Evolutionary conservation across 92 coral and sea anemone genomes (phyloP).

Genomic region (Palythoa grandis): DNA sequence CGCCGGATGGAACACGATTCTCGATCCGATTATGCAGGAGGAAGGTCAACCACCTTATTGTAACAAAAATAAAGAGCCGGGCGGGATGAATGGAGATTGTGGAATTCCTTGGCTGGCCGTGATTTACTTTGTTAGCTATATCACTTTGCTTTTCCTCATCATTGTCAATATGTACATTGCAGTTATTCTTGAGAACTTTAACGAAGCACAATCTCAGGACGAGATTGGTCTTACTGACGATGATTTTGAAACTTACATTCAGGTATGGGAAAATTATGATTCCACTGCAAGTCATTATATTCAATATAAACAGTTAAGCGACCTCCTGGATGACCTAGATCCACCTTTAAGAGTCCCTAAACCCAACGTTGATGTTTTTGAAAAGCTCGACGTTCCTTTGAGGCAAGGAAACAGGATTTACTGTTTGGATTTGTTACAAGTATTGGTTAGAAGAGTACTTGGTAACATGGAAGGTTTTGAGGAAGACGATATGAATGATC

Average conservation of each 20-base stretch:
- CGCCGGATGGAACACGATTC: conserved; percentile 99
- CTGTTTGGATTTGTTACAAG: conserved; percentile 92
- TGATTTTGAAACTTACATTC: conserved; percentile 92
- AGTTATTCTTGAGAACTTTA: conserved; percentile 97
- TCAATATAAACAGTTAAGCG: conserved; percentile 75
- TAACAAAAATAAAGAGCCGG: conserved; percentile 46
- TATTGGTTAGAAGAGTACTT: conserved; percentile 77
- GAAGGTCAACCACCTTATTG: conserved; percentile 73
- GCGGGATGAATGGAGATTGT: conserved; percentile 76
- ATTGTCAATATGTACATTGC: conserved; percentile 99
- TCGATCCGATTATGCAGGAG: conserved; percentile 89
- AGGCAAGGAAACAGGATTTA: conserved; percentile 78
- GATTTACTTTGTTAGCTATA: conserved; percentile 92
- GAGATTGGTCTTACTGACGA: conserved; percentile 97
- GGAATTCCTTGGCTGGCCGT: conserved; percentile 93
- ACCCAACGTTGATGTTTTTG: conserved; percentile 85
- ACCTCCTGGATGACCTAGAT: conserved; percentile 91
- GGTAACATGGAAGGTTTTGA: conserved; percentile 92
- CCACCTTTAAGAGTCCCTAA: conserved; percentile 93
- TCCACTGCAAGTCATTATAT: conserved; percentile 87
- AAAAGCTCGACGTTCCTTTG: conserved; percentile 77
- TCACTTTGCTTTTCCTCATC: conserved; percentile 85
- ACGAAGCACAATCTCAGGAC: conserved; percentile 96
- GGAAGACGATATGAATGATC: conserved; percentile 76
- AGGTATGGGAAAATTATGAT: conserved; percentile 92